Evolutionary conservation across 2,113 vertebrate species (phyloP).

Genomic region (Macrotus californicus): DNA sequence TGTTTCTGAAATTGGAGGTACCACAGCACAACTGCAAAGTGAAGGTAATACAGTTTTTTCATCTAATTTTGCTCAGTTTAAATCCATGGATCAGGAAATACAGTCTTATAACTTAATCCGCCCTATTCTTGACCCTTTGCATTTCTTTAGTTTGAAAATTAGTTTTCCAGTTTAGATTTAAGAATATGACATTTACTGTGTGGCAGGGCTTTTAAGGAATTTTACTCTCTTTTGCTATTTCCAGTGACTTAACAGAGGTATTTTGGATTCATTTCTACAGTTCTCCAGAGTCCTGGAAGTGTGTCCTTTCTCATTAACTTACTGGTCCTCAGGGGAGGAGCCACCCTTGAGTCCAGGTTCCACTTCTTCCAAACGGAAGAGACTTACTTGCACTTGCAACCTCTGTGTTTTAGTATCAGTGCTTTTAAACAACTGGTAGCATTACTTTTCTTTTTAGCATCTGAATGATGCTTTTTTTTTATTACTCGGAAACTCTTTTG

Average conservation of each 20-base stretch:
- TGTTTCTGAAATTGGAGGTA: neutral
- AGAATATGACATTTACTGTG: neutral
- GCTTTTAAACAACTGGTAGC: constrained; percentile 30
- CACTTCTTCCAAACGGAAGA: neutral
- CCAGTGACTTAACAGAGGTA: neutral
- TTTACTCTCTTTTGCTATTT: neutral
- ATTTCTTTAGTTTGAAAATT: constrained; percentile 28
- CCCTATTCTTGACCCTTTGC: neutral
- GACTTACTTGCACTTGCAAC: neutral
- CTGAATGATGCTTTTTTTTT: constrained; percentile 22
- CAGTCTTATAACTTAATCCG: neutral
- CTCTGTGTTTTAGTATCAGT: constrained; percentile 30
- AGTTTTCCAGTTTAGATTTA: constrained; percentile 21
- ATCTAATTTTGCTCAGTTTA: neutral
- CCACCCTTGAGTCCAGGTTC: neutral
- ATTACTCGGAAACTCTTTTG: constrained; percentile 39
- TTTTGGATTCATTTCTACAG: neutral
- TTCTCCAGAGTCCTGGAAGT: neutral
- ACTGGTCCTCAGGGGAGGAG: neutral
- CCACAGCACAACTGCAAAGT: neutral
- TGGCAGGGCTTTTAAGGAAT: neutral
- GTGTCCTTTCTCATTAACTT: neutral
- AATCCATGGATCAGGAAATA: neutral
- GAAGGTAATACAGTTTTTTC: neutral
- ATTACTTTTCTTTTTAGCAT: constrained; percentile 50